A percentile compares a stretch with the other conserved stretches of the same genome.
Evolutionary conservation across 2,888 invertebrate genomes (phyloP).

Genomic region (Pterobdella sp.): DNA sequence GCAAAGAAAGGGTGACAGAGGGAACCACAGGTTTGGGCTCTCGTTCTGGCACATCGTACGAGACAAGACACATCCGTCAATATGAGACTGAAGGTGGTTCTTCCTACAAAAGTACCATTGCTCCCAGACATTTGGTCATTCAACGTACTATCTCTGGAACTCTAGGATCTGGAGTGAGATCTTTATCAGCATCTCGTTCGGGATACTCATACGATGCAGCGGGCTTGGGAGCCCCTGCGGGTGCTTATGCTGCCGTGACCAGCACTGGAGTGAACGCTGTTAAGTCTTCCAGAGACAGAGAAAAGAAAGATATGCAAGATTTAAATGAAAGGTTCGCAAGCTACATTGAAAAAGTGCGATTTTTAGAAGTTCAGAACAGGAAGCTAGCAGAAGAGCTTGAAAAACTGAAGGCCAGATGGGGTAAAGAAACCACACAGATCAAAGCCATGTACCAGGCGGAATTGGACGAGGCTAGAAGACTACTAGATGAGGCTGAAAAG

Average conservation of each 20-base stretch:
- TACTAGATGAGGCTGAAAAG: slow-evolving; percentile 53
- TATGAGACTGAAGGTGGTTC: background rate
- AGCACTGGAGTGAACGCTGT: slow-evolving; percentile 47
- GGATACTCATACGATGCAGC: background rate
- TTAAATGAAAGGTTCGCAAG: slow-evolving; percentile 55
- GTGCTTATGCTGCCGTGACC: slow-evolving; percentile 43
- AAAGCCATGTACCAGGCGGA: slow-evolving; percentile 54
- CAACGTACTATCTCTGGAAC: slow-evolving; percentile 27
- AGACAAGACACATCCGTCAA: background rate
- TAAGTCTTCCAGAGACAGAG: slow-evolving; percentile 50
- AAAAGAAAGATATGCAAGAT: slow-evolving; percentile 55
- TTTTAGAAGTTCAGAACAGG: slow-evolving; percentile 52
- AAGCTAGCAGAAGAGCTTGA: slow-evolving; percentile 49
- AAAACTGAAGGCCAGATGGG: slow-evolving; percentile 40
- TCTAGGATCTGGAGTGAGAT: background rate
- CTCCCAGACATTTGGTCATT: slow-evolving; percentile 33
- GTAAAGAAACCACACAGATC: slow-evolving; percentile 44
- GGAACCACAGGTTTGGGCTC: background rate
- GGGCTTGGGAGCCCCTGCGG: slow-evolving; percentile 36
- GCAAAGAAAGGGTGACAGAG: background rate
- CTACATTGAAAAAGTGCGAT: slow-evolving; percentile 54
- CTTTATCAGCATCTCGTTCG: slow-evolving; percentile 8
- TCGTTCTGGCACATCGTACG: background rate
- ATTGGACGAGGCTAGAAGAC: slow-evolving; percentile 52
- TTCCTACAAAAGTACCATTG: slow-evolving; percentile 30